Conservation (phyloP, 2,113 vertebrate species). For the Ictalurus furcatus region DNA sequence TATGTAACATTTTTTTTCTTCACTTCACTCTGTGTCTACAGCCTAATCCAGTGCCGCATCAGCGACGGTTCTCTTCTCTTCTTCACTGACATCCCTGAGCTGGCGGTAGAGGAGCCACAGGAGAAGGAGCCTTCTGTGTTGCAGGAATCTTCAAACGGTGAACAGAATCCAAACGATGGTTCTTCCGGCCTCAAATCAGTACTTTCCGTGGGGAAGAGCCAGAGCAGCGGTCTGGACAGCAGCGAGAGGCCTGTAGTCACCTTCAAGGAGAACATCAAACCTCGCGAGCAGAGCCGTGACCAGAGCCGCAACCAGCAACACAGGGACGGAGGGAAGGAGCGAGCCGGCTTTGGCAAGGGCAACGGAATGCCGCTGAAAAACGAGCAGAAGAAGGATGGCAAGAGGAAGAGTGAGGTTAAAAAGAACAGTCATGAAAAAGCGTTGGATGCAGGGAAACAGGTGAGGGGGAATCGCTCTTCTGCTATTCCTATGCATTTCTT, state of each 20-base stretch:
- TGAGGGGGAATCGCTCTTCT: constrained; percentile 39
- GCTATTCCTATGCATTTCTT: background rate
- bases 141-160: constrained; percentile 83
- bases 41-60: constrained; percentile 87
- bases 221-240: constrained; percentile 80
- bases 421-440: constrained; percentile 80
- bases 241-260: constrained; percentile 91
- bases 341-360: constrained; percentile 81
- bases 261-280: constrained; percentile 97
- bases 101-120: constrained; percentile 84
- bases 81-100: constrained; percentile 90
- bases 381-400: constrained; percentile 87
- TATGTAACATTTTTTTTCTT: background rate
- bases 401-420: constrained; percentile 90
- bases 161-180: constrained; percentile 76
- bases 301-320: constrained; percentile 74
- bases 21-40: constrained; percentile 59
- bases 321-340: constrained; percentile 82
- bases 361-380: constrained; percentile 73
- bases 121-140: constrained; percentile 86
- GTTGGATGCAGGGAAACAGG: constrained; percentile 85
- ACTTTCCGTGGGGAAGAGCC: constrained; percentile 84
- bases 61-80: constrained; percentile 88
- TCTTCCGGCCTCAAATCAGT: constrained; percentile 88
- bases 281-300: constrained; percentile 85